These are phyloP conservation scores for Microplitis manilae DNA, from an alignment of 2,888 invertebrate species.

Conservation along the genomic window DNA sequence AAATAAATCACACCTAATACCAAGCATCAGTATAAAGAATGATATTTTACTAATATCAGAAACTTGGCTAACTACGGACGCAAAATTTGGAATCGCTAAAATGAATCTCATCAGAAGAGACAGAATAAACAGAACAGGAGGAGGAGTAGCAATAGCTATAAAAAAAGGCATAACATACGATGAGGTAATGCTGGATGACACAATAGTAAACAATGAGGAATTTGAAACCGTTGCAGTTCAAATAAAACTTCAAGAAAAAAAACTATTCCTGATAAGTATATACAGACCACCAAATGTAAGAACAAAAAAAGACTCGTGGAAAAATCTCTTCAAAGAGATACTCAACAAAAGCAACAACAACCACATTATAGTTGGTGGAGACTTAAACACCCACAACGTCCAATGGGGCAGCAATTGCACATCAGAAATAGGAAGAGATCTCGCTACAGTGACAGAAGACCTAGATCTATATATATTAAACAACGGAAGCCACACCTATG, in stretches of 20 bases:
- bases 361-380: no score
- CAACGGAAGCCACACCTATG: no score
- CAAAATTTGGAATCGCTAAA: neutral
- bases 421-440: no score
- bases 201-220: neutral
- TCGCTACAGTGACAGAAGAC: no score
- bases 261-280: neutral
- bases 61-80: neutral
- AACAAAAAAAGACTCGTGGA: no score
- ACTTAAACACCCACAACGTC: no score
- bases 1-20: neutral
- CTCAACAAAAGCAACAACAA: no score
- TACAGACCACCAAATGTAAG: neutral
- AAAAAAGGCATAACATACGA: neutral
- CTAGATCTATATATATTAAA: no score
- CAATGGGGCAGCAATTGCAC: no score
- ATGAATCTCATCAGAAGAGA: neutral
- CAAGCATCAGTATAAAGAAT: neutral
- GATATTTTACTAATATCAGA: neutral
- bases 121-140: neutral
- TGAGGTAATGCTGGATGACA: neutral
- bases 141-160: conserved; percentile 4
- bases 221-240: neutral
- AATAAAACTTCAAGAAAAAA: neutral
- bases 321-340: no score